Conservation (phyloP, 1,140 invertebrate species). For the Spodoptera litura region DNA sequence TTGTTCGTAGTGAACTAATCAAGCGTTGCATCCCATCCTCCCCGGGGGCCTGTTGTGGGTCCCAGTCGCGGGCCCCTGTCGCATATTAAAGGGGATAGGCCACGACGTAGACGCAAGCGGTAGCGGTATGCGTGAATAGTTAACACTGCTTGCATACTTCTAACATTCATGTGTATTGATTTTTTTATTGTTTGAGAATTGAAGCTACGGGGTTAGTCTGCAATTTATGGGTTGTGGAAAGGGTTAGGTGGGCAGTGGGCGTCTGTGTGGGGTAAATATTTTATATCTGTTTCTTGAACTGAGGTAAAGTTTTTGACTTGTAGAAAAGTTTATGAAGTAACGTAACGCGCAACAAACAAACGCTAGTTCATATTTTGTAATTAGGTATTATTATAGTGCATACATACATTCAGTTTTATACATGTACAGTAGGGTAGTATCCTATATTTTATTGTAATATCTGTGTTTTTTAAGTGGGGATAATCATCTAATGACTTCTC, state of each 20-base stretch:
- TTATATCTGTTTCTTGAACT: no score
- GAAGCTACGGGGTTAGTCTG: neutral
- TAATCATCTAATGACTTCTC: no score
- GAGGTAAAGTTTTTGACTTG: no score
- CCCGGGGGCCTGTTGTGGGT: slow-evolving; percentile 44
- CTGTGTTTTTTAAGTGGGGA: no score
- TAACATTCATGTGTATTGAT: neutral
- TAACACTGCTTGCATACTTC: neutral
- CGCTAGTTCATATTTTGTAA: no score
- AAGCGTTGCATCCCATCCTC: slow-evolving; percentile 47
- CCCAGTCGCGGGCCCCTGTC: neutral
- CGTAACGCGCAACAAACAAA: no score
- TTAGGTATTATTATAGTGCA: no score
- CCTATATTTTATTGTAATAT: neutral
- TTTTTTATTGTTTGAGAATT: neutral
- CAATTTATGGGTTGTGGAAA: neutral
- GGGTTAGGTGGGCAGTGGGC: no score
- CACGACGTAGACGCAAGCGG: neutral
- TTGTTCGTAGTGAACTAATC: slow-evolving; percentile 43
- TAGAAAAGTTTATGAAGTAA: no score
- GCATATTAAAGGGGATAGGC: slow-evolving; percentile 35
- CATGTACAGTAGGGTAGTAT: no score
- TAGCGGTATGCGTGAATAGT: slow-evolving; percentile 18
- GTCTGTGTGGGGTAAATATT: no score
- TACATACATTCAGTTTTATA: neutral